Conservation (phyloP, 2,113 vertebrate species). For the Myodes glareolus region DNA sequence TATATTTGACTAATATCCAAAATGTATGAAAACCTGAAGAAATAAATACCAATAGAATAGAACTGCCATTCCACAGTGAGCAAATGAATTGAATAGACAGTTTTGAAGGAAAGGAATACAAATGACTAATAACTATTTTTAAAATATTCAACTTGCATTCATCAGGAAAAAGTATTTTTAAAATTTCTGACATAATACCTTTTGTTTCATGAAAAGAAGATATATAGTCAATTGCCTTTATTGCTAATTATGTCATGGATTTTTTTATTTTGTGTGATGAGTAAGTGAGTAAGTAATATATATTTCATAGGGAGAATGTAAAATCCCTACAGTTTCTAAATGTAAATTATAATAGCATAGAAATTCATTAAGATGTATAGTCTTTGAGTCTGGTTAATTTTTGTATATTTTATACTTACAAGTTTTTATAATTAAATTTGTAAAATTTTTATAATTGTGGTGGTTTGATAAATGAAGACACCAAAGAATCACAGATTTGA, state of each 20-base stretch:
- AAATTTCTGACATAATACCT: background rate
- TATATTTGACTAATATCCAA: background rate
- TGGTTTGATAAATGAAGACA: background rate
- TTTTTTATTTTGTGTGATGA: background rate
- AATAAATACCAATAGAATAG: background rate
- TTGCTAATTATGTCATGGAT: background rate
- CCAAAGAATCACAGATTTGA: background rate
- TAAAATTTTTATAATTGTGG: background rate
- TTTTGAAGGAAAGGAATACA: background rate
- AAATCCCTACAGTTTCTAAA: background rate
- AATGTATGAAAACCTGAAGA: background rate
- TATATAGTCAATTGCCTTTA: background rate
- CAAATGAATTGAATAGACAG: background rate
- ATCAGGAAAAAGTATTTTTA: background rate
- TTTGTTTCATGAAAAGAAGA: too few species aligned
- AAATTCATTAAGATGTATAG: background rate
- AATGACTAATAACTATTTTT: background rate
- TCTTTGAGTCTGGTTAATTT: background rate
- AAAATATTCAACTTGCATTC: background rate
- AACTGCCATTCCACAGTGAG: background rate
- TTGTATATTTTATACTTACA: background rate
- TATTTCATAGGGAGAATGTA: background rate
- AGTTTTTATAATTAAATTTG: background rate
- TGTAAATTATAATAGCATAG: background rate
- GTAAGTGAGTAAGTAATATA: background rate